Conservation (phyloP, 2,113 vertebrate species). For the Pseudopodoces humilis region DNA sequence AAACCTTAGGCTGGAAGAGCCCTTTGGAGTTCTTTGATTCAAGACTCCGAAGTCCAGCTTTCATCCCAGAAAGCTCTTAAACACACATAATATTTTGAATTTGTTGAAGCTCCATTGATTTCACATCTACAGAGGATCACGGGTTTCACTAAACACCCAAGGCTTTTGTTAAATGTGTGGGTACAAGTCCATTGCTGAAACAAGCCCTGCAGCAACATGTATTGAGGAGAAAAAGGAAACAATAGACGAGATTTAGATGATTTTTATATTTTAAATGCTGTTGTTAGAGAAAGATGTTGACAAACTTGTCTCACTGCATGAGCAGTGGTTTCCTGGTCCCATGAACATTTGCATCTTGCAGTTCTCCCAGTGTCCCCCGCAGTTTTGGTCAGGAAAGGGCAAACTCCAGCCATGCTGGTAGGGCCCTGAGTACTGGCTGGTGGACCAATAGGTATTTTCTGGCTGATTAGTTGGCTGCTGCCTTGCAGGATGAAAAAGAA, state of each 20-base stretch:
- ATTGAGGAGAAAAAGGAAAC: neutral
- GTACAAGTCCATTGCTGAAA: neutral
- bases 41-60: neutral
- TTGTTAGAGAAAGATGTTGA: neutral
- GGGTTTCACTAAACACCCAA: neutral
- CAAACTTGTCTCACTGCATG: neutral
- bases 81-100: neutral
- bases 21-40: neutral
- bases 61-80: neutral
- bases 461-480: neutral
- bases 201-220: neutral
- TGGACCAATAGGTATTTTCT: neutral
- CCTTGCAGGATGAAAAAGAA: neutral
- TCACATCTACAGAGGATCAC: neutral
- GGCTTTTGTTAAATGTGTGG: neutral
- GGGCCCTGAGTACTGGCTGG: neutral
- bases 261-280: neutral
- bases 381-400: neutral
- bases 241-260: accelerated
- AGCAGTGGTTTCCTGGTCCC: neutral
- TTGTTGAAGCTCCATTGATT: neutral
- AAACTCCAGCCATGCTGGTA: neutral
- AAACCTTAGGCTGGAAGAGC: neutral
- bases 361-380: neutral
- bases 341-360: neutral